Conservation (phyloP, 2,888 invertebrate species). For the Gandaritis pyraliata region DNA sequence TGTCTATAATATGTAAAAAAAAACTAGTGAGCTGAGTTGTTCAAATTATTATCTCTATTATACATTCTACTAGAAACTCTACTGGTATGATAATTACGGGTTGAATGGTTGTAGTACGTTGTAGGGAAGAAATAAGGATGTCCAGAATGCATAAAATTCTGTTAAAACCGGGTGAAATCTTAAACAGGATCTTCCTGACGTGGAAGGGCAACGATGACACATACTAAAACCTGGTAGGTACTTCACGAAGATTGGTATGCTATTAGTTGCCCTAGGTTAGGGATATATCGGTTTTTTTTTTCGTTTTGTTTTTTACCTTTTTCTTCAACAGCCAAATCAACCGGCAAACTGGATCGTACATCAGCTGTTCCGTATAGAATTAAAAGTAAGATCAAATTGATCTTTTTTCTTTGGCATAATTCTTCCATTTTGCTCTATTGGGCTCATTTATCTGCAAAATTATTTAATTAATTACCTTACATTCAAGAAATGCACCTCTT, state of each 20-base stretch:
- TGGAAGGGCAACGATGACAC: constrained; percentile 2
- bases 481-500: no score
- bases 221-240: not conserved
- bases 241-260: not conserved
- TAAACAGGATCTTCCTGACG: constrained; percentile 23
- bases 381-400: constrained; percentile 67
- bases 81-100: not conserved
- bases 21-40: no score
- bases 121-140: constrained; percentile 19
- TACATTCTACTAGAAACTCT: not conserved
- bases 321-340: constrained; percentile 75
- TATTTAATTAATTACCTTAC: no score
- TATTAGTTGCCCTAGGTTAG: not conserved
- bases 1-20: no score
- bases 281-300: no score
- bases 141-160: constrained; percentile 22
- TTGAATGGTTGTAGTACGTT: not conserved
- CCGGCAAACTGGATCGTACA: constrained; percentile 72
- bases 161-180: constrained; percentile 16
- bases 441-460: constrained; percentile 77
- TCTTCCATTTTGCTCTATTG: constrained; percentile 71
- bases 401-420: constrained; percentile 69
- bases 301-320: constrained; percentile 69
- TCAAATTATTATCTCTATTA: no score
- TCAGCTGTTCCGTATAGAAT: constrained; percentile 80